Evolutionary conservation across 2,113 vertebrate genomes (phyloP).

Genomic region (Platichthys flesus): DNA sequence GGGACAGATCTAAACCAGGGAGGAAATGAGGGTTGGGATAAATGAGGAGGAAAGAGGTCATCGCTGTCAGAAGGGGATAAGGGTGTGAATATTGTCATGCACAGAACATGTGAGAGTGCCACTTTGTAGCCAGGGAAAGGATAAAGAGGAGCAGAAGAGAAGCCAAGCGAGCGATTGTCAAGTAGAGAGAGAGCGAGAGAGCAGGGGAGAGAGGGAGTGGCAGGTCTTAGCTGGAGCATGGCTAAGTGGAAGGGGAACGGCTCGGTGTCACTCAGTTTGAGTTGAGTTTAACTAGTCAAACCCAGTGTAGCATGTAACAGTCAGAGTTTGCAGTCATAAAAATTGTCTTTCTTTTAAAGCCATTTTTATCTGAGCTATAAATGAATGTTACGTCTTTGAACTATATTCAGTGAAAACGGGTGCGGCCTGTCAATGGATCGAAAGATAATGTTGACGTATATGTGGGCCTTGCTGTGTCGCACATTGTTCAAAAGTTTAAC

Average conservation of each 20-base stretch:
- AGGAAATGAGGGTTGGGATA: slow-evolving; percentile 66
- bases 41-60: slow-evolving; percentile 73
- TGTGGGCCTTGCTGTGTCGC: neutral
- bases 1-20: slow-evolving; percentile 53
- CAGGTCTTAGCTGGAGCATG: slow-evolving; percentile 66
- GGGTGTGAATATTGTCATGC: slow-evolving; percentile 65
- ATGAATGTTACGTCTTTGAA: neutral
- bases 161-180: slow-evolving; percentile 57
- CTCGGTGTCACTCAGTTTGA: slow-evolving; percentile 61
- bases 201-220: slow-evolving; percentile 40
- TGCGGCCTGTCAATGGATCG: neutral
- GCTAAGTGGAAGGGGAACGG: slow-evolving; percentile 61
- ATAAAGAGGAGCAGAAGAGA: slow-evolving; percentile 45
- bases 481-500: neutral
- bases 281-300: slow-evolving; percentile 59
- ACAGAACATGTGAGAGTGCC: slow-evolving; percentile 58
- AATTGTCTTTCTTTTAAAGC: neutral
- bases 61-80: slow-evolving; percentile 62
- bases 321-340: slow-evolving; percentile 13
- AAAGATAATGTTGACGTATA: too few relatives aligned
- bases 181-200: slow-evolving; percentile 20
- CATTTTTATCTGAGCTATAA: neutral
- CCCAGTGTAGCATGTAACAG: slow-evolving; percentile 23
- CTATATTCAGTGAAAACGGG: neutral
- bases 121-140: slow-evolving; percentile 37